Evolutionary conservation across 2,888 invertebrate genomes (phyloP), one percentile per base, ranked within the genome.

Genomic region (Bedellia somnulentella): DNA sequence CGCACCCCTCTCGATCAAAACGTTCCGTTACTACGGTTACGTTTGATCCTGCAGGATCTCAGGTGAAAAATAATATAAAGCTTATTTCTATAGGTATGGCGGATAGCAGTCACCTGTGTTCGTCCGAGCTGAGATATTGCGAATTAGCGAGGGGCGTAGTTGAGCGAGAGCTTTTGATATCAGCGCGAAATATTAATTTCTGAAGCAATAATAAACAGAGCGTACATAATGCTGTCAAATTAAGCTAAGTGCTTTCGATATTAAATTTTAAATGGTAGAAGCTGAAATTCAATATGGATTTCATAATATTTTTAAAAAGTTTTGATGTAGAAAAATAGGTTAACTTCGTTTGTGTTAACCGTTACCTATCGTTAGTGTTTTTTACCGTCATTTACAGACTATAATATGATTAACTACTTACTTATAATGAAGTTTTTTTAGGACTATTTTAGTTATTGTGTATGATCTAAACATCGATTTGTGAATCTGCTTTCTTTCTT

Each of bases 141-240:
- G 51, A 55, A 54, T 53, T 37, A 52, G 41, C 44, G 56, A 61
- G 70, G 68, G 62, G 62, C 55, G 55, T 67, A 71, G 73, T 70
- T 67, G 70, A 71, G 73, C 71, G 71, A 67, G 57, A 71, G 68
- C 70, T 60, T 63, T 70, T 71, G 60, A 70, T 75, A 71, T 70
- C 61, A 63, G 61, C 53, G 68, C 61, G 61, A 71, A 70, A 71
- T 73, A 73, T 75, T 75, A 75, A 71, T 75, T 68, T 71, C 63
- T 61, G 62, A 58, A 50, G 59, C 68, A 66, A 68, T 70, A 61
- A 6, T 18, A 18, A 58, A 35, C 50, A 52, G 49, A 54, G 62
- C 66, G 66, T 50, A 56, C 59, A 62, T 66, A 70, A 67, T 66
- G 56, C 62, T 54, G 60, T 62, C 63, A 68, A 70, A 71, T 71